A percentile compares a stretch with the other conserved stretches of the same genome.
Conservation (phyloP, 2,888 invertebrate genomes). For the Schizotus pectinicornis region DNA sequence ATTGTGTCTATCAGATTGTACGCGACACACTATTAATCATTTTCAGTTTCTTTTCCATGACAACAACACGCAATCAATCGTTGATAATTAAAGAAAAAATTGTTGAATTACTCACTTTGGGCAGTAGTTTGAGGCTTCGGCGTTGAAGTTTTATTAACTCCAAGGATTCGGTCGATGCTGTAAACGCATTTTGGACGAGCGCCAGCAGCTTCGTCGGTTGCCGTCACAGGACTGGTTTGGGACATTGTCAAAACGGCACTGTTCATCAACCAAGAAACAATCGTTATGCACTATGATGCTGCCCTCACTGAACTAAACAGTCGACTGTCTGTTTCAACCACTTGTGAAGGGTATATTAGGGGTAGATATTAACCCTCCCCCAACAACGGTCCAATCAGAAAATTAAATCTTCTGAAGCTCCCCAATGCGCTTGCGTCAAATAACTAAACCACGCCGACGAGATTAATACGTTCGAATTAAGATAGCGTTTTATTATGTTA, state of each 20-base stretch:
- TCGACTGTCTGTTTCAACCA: slow-evolving; percentile 45
- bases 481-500: slow-evolving; percentile 40
- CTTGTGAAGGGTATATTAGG: slow-evolving; percentile 42
- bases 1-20: slow-evolving; percentile 42
- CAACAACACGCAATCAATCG: slow-evolving; percentile 13
- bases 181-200: slow-evolving; percentile 55
- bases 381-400: slow-evolving; percentile 42
- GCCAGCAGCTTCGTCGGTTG: slow-evolving; percentile 39
- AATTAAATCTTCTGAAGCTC: slow-evolving; percentile 14
- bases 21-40: slow-evolving; percentile 42
- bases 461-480: slow-evolving; percentile 46
- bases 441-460: slow-evolving; percentile 50
- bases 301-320: slow-evolving; percentile 8
- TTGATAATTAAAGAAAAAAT: slow-evolving; percentile 1
- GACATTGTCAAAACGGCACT: slow-evolving; percentile 40
- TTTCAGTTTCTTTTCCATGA: slow-evolving; percentile 20
- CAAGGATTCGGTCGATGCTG: slow-evolving; percentile 59
- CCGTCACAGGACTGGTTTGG: slow-evolving; percentile 30
- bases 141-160: slow-evolving; percentile 46
- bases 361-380: slow-evolving; percentile 43
- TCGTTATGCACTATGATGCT: background rate
- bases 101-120: slow-evolving; percentile 45
- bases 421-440: slow-evolving; percentile 43
- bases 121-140: slow-evolving; percentile 37
- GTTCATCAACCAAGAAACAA: slow-evolving; percentile 1